phyloP scores from a whole-genome alignment of 1,140 invertebrate species.

The Megalonaias nervosa region DNA sequence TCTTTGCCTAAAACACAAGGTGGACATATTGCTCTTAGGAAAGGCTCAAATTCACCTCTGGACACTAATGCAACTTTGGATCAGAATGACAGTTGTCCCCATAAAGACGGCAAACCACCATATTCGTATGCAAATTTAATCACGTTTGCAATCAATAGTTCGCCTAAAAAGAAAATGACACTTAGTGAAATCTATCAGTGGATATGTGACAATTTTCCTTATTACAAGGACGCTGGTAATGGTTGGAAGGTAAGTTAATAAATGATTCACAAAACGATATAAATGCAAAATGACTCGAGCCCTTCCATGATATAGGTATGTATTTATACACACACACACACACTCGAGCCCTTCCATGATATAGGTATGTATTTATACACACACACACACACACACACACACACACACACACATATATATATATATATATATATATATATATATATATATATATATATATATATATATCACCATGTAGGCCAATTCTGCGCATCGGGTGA shows the following conservation, averaged over 20 bases:
- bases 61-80: conserved; percentile 62
- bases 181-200: conserved; percentile 74
- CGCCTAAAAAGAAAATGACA: conserved; percentile 75
- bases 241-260: conserved; percentile 79
- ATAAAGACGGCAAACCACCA: conserved; percentile 74
- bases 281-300: too few relatives aligned
- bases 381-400: too few relatives aligned
- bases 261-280: too few relatives aligned
- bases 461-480: too few relatives aligned
- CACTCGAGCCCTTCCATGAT: too few relatives aligned
- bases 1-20: conserved; percentile 47
- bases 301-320: too few relatives aligned
- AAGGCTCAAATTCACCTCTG: conserved; percentile 61
- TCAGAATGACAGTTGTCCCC: conserved; percentile 49
- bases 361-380: too few relatives aligned
- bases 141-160: conserved; percentile 81
- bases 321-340: too few relatives aligned
- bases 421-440: too few relatives aligned
- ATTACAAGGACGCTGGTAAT: conserved; percentile 80
- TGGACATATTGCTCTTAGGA: conserved; percentile 60
- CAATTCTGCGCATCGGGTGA: too few relatives aligned
- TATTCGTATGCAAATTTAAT: conserved; percentile 83
- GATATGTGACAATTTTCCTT: conserved; percentile 74
- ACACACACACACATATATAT: too few relatives aligned
- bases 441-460: too few relatives aligned